These are phyloP conservation scores for Bucorvus abyssinicus DNA, from an alignment of 2,797 vertebrate genomes.

Conservation along the genomic window DNA sequence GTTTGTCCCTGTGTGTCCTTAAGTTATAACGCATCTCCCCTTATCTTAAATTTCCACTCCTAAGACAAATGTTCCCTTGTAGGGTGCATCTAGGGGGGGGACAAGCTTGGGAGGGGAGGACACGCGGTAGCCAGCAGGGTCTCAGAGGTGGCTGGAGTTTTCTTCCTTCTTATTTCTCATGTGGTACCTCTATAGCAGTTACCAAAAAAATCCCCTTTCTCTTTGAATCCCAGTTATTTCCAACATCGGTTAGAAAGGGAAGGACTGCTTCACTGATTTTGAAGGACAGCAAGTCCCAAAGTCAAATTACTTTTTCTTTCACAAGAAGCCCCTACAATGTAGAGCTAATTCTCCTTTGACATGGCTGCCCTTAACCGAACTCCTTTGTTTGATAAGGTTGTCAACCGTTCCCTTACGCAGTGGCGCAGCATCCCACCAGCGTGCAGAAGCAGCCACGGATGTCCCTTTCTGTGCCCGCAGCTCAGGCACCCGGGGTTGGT, in stretches of 20 bases:
- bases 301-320: not conserved
- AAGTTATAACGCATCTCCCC: not conserved
- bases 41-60: not conserved
- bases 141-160: not conserved
- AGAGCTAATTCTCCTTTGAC: constrained; percentile 46
- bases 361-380: constrained; percentile 27
- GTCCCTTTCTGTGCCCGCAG: not conserved
- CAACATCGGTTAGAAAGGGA: not conserved
- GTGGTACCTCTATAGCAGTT: not conserved
- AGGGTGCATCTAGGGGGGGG: not conserved
- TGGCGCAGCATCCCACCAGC: not conserved
- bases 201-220: not conserved
- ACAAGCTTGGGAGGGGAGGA: not conserved
- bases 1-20: not conserved
- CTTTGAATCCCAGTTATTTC: not conserved
- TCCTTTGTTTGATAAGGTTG: constrained; percentile 15
- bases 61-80: not conserved
- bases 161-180: not conserved
- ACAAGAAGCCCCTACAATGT: not conserved
- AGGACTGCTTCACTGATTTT: not conserved
- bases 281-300: not conserved
- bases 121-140: rapidly evolving
- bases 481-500: not conserved
- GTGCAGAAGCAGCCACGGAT: not conserved
- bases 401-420: constrained; percentile 22